Conservation (phyloP, 2,797 vertebrate genomes). For the Pelodytes ibericus region DNA sequence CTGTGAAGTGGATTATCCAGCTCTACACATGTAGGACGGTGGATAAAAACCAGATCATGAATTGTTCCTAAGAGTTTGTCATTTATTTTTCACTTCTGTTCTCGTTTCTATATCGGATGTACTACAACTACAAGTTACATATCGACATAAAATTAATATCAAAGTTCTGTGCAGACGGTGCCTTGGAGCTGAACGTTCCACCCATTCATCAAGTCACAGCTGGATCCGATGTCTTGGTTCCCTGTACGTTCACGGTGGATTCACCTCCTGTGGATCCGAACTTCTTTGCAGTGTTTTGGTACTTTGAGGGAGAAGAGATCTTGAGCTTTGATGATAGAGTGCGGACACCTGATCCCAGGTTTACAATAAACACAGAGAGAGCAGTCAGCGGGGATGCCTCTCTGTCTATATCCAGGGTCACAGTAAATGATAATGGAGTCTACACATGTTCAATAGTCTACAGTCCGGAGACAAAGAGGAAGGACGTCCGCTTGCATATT, state of each 20-base stretch:
- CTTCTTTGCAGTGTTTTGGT: neutral
- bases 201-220: too few species aligned
- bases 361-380: neutral
- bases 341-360: neutral
- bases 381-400: neutral
- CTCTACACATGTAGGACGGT: too few species aligned
- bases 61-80: too few species aligned
- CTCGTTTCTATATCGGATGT: too few species aligned
- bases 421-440: neutral
- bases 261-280: neutral
- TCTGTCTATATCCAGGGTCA: neutral
- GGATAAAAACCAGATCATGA: too few species aligned
- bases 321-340: neutral
- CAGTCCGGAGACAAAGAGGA: neutral
- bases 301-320: neutral
- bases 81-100: too few species aligned
- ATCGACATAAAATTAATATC: too few species aligned
- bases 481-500: neutral
- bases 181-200: too few species aligned
- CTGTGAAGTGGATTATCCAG: too few species aligned
- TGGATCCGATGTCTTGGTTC: neutral
- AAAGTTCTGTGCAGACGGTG: too few species aligned
- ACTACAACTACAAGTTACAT: too few species aligned
- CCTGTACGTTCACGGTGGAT: conserved; percentile 6
- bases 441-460: conserved; percentile 14